Base-by-base conservation (phyloP, 2,797 vertebrate genomes). In the Paratrypauchen microcephalus region DNA sequence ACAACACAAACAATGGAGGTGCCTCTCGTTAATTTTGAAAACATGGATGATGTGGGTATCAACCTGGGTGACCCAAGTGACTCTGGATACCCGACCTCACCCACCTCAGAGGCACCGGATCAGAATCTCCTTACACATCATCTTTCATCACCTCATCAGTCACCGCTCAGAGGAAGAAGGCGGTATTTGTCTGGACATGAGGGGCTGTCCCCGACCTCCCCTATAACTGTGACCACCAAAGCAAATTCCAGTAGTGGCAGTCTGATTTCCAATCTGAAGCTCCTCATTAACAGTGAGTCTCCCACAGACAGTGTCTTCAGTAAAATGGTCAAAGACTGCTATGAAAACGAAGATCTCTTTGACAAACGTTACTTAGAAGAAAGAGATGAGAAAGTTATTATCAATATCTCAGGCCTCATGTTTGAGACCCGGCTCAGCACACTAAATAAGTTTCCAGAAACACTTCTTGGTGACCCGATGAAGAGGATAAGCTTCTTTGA, bases 391-490 rank as follows among this genome's bases (percentile, higher is more conserved):
- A 94, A 96, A 23, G 94, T 99, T 30, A 94, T 98, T 85, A 96
- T 99, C 87, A 99, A 99, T 75, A 90, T 99, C 18, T 97, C 97
- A 0, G 98, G 98, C 18, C 81, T 99, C 73, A 94, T 95, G 85
- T 99, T 96, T 12, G 98, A 99, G 90, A 99, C 97, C 0, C 94
- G 95, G 78, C 95, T 97, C 76, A 95, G 95, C 89, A 99, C 97
- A 12, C 91, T 99, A n/a, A 93, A 86, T 75, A 95, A 95, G 84
- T 99, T 99, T 81, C 97, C 98, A 0, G 96, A 98, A 19, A 96
- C 97, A 0, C 89, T 99, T 48, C 93, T 99, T 0, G 97, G 98
- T 39, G 93, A 98, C 77, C 94, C 95, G 0, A 93, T 94, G 59
- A 98, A 96, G 90, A 93, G 98, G 84, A 95, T 97, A 79, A 92